Evolutionary conservation across 2,888 invertebrate genomes (phyloP).

Genomic region (Quadroppia sp.): DNA sequence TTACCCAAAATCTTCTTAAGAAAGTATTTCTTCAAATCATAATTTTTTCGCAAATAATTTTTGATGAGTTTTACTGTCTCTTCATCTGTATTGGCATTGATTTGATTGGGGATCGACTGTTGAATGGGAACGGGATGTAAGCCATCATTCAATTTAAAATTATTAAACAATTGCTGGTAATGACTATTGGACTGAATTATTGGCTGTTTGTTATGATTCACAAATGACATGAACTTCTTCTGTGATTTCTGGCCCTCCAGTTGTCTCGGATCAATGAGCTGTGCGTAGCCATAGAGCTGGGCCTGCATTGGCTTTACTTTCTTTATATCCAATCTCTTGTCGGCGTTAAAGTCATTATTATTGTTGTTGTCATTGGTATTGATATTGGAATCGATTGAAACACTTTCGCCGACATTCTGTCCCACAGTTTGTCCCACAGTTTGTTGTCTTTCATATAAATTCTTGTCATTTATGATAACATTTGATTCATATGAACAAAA

Average conservation of each 20-base stretch:
- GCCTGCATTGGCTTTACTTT: not conserved
- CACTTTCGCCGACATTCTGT: not conserved
- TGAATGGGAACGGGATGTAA: not conserved
- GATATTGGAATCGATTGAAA: not conserved
- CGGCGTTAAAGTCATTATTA: not conserved
- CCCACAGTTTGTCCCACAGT: not conserved
- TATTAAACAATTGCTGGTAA: constrained; percentile 1
- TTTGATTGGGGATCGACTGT: not conserved
- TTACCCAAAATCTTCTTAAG: constrained; percentile 40
- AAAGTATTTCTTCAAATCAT: constrained; percentile 38
- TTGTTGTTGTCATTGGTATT: not conserved
- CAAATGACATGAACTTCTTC: no score
- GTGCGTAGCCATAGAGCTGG: not conserved
- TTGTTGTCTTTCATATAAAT: constrained; percentile 16
- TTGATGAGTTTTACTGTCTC: constrained; percentile 8
- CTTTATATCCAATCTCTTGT: not conserved
- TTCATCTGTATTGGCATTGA: not conserved
- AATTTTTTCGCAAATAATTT: constrained; percentile 33
- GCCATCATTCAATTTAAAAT: not conserved
- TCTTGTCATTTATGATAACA: not conserved
- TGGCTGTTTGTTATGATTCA: not conserved
- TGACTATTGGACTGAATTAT: not conserved
- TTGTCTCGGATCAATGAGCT: not conserved
- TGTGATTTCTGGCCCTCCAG: not conserved
- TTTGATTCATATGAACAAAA: not conserved